Conservation (phyloP, 2,797 vertebrate genomes). For the Lepus townsendii region DNA sequence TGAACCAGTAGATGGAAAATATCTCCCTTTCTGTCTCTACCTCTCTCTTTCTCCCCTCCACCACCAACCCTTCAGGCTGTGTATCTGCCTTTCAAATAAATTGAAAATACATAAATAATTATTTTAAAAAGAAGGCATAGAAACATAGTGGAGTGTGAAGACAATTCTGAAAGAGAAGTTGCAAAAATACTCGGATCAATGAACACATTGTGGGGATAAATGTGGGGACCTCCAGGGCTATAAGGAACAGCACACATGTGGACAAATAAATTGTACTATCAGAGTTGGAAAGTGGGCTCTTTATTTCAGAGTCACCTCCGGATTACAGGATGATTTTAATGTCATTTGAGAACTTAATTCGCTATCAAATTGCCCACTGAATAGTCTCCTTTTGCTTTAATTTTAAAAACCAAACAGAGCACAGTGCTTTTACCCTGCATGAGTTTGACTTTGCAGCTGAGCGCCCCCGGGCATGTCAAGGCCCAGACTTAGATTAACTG, state of each 20-base stretch:
- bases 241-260: neutral
- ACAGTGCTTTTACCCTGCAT: neutral
- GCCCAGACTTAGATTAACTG: conserved; percentile 54
- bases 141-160: neutral
- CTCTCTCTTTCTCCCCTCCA: no score
- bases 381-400: conserved; percentile 74
- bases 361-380: conserved; percentile 71
- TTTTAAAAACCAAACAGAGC: conserved; percentile 81
- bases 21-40: no score
- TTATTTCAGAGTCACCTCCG: conserved; percentile 76
- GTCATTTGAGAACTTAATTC: conserved; percentile 80
- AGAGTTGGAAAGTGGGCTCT: conserved; percentile 68
- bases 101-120: no score
- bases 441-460: conserved; percentile 67
- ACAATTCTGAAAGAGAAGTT: conserved; percentile 64
- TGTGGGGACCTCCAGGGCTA: neutral
- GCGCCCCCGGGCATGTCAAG: conserved; percentile 57
- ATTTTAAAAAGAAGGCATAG: neutral
- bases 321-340: conserved; percentile 75
- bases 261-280: conserved; percentile 59
- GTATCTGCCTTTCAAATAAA: no score
- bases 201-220: conserved; percentile 67
- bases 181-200: conserved; percentile 74
- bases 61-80: no score
- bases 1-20: no score